Evolutionary conservation across 2,797 vertebrate species (phyloP), one percentile per base, ranked within the genome.

Genomic region (Neosilurus hyrtlii): DNA sequence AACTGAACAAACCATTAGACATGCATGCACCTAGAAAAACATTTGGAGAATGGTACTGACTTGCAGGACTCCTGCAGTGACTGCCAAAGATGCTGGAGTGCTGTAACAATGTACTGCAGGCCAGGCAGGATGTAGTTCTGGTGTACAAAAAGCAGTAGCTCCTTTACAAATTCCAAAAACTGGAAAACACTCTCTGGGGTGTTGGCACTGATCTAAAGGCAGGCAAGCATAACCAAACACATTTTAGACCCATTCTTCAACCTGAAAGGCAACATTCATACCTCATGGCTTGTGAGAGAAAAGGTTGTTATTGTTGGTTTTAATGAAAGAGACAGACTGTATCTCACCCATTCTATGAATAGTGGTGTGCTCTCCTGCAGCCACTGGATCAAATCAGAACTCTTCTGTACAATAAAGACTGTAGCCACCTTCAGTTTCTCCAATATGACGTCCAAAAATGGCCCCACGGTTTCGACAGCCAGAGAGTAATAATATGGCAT

Each of bases 11-110:
- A 24, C 10, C 8, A 49, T 71, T 71, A 51, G 5, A 71, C 16
- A 54, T 9, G 0, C 52, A 72, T 16, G 51, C n/a, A 72, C 24
- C 49, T 72, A 15, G 14, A 35, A 22, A 3, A 51, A 52, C 0
- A 7, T 35, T 8, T 37, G 2, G 9, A 43, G 11, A 51, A 54
- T 22, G 35, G 2, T 66, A 88, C 97, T 95, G 89, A 99, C 98
- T 94, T 93, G 96, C 97, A 99, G 22, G 95, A 95, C 18, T 96
- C 91, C 11, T 96, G 93, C 59, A 96, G 95, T 65, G 15, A 90
- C 84, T 91, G 89, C 96, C 97, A 98, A 0, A 88, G 92, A n/a
- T 24, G 85, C 37, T 95, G 91, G 9, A 98, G 86, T 0, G 82
- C 84, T 0, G 91, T 76, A 0, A 92, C 90, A 9, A 93, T 54